Percentiles rank a stretch among this genome's conserved stretches.
These are phyloP conservation scores for Formicarius rufipectus DNA, from an alignment of 2,113 vertebrate genomes.

Conservation along the genomic window DNA sequence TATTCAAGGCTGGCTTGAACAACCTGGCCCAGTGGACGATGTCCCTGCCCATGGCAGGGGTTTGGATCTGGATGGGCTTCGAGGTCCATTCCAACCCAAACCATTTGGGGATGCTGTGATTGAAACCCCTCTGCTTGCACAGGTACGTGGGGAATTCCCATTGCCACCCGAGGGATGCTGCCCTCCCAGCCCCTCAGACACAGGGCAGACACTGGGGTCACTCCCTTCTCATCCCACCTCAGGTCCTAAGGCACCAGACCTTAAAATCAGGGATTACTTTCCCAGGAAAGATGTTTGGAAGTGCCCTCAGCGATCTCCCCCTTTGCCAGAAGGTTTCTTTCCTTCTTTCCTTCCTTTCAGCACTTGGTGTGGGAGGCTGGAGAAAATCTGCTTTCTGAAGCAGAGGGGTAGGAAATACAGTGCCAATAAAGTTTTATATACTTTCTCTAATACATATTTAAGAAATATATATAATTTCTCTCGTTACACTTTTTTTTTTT, in stretches of 20 bases:
- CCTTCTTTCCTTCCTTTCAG: not conserved
- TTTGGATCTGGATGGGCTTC: not conserved
- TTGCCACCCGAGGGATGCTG: not conserved
- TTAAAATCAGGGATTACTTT: not conserved
- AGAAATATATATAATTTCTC: not conserved
- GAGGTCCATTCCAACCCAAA: not conserved
- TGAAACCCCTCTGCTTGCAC: fast-evolving
- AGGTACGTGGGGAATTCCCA: not conserved
- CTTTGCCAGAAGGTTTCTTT: not conserved
- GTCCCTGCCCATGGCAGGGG: not conserved
- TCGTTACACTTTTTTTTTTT: not conserved
- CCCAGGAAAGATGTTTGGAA: not conserved
- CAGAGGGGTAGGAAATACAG: not conserved
- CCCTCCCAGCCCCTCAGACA: not conserved
- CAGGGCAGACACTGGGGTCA: not conserved
- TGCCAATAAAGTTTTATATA: conserved; percentile 5
- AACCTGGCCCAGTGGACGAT: not conserved
- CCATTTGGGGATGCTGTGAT: not conserved
- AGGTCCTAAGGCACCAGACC: not conserved
- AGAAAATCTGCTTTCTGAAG: not conserved
- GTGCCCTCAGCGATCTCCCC: not conserved
- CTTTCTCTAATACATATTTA: not conserved
- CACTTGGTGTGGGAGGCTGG: not conserved
- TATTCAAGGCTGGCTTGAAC: not conserved
- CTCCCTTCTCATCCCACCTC: not conserved